A percentile compares a stretch with the other conserved stretches of the same genome.
Conservation (phyloP, 1,140 invertebrate species). For the Mya arenaria region DNA sequence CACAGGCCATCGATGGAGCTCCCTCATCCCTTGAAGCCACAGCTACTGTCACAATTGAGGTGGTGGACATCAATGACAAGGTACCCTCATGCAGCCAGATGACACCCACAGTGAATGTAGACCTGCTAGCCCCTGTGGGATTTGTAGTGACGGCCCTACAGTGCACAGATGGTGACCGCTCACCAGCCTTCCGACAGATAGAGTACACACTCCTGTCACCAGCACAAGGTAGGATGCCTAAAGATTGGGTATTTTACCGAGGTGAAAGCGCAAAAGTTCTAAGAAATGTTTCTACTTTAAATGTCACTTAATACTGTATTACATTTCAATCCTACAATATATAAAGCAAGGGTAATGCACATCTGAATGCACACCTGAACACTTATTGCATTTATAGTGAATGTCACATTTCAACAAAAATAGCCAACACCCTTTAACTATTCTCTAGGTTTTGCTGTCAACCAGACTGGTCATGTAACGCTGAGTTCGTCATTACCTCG, state of each 20-base stretch:
- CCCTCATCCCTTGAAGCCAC: not conserved
- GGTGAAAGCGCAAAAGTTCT: too few relatives aligned
- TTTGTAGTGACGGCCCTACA: not conserved
- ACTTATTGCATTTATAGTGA: too few relatives aligned
- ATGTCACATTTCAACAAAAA: too few relatives aligned
- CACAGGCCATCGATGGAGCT: slow-evolving; percentile 24
- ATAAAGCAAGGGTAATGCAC: too few relatives aligned
- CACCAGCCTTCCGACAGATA: not conserved
- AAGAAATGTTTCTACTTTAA: too few relatives aligned
- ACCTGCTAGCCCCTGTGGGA: not conserved
- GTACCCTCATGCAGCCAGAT: not conserved
- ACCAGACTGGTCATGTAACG: slow-evolving; percentile 3
- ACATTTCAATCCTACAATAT: too few relatives aligned
- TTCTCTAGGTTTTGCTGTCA: slow-evolving; percentile 27
- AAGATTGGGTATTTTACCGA: too few relatives aligned
- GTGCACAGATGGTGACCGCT: slow-evolving; percentile 21
- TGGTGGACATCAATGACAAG: slow-evolving; percentile 36
- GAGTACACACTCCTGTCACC: not conserved
- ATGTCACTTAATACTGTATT: too few relatives aligned
- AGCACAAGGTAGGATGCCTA: not conserved
- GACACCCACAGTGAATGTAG: not conserved
- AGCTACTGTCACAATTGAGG: slow-evolving; percentile 10
- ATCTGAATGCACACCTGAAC: too few relatives aligned
- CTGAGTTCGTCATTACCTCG: slow-evolving; percentile 5
- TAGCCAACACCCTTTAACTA: too few relatives aligned